Conservation (phyloP, 1,140 invertebrate genomes). For the Bombus breviceps region DNA sequence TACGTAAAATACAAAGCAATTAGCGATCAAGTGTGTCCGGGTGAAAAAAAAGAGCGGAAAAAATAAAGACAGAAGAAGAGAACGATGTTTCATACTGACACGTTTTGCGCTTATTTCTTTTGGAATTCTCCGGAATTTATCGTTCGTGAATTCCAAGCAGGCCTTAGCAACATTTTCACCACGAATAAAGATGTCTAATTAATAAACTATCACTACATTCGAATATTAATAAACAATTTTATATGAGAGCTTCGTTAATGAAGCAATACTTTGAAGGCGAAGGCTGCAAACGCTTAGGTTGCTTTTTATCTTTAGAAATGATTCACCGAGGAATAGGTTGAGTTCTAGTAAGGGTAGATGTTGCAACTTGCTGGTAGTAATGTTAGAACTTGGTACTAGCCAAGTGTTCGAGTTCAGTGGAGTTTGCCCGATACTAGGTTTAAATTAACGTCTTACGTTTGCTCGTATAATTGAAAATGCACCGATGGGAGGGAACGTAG, state of each 20-base stretch:
- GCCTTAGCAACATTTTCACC: not conserved
- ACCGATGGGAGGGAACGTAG: not conserved
- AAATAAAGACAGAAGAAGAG: no score
- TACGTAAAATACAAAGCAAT: slow-evolving; percentile 53
- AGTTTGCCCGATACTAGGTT: not conserved
- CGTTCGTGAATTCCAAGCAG: not conserved
- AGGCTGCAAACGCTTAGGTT: not conserved
- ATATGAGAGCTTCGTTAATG: not conserved
- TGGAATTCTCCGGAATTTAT: slow-evolving; percentile 16
- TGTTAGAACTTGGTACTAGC: not conserved
- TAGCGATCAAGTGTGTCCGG: not conserved
- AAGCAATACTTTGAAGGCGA: not conserved
- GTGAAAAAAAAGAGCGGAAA: not conserved
- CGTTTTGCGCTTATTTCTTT: not conserved
- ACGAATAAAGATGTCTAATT: slow-evolving; percentile 41
- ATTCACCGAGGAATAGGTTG: not conserved
- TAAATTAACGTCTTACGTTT: slow-evolving; percentile 4
- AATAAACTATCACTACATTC: not conserved
- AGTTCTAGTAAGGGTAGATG: not conserved
- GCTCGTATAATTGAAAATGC: slow-evolving; percentile 8
- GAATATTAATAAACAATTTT: slow-evolving; percentile 15
- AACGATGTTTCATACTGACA: no score
- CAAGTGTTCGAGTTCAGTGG: not conserved
- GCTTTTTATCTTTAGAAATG: not conserved
- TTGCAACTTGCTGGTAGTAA: not conserved